A percentile compares a stretch with the other conserved stretches of the same genome.
These are phyloP conservation scores for Limnephilus marmoratus DNA, from an alignment of 2,888 invertebrate genomes.

Conservation along the genomic window DNA sequence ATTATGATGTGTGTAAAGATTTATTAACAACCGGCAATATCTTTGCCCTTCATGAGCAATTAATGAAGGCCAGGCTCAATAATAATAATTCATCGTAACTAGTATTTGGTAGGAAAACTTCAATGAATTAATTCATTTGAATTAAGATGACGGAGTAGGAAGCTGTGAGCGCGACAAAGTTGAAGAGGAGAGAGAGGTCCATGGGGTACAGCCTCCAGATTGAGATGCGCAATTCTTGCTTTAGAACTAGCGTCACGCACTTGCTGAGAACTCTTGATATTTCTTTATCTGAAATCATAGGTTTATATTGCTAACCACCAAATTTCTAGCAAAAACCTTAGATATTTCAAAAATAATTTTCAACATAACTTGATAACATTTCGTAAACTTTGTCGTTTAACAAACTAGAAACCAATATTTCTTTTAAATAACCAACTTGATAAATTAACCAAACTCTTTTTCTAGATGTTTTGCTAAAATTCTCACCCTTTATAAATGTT, in stretches of 20 bases:
- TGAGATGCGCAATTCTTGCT: constrained; percentile 24
- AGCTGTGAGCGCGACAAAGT: constrained; percentile 22
- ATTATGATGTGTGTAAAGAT: not conserved
- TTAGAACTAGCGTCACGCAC: not conserved
- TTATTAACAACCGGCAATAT: not conserved
- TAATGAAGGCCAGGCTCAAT: not conserved
- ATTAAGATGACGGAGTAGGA: constrained; percentile 50
- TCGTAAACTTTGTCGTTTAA: not conserved
- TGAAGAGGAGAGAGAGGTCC: constrained; percentile 36
- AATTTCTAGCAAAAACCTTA: not conserved
- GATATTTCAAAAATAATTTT: not conserved
- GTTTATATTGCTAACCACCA: not conserved
- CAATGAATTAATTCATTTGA: constrained; percentile 32
- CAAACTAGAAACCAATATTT: not conserved
- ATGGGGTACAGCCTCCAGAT: constrained; percentile 23
- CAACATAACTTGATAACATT: not conserved
- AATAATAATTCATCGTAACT: not conserved
- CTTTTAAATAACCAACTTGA: not conserved
- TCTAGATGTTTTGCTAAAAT: not conserved
- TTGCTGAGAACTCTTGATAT: not conserved
- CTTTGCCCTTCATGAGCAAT: not conserved
- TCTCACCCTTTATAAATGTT: constrained; percentile 1
- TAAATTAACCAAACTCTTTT: no score
- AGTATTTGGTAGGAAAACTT: no score
- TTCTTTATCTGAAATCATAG: constrained; percentile 37